A percentile compares a stretch with the other conserved stretches of the same genome.
Evolutionary conservation across 2,113 vertebrate genomes (phyloP).

Genomic region (Microtus montanus): DNA sequence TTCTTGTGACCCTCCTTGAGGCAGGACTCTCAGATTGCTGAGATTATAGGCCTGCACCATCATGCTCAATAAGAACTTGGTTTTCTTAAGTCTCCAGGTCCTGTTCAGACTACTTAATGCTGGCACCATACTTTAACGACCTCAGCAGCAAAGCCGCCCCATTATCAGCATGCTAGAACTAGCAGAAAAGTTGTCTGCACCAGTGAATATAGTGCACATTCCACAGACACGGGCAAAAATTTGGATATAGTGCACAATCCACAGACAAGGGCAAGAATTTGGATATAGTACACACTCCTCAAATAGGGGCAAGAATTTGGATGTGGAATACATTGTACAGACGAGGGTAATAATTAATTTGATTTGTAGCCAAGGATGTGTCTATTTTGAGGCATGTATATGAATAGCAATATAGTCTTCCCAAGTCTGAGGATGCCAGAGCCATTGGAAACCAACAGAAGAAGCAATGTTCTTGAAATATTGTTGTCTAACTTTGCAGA

Average conservation of each 20-base stretch:
- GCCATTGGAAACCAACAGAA: not conserved
- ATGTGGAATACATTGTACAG: not conserved
- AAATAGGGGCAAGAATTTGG: not conserved
- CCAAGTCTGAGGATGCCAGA: not conserved
- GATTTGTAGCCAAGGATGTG: not conserved
- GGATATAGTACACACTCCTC: too few species aligned
- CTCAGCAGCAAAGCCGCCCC: not conserved
- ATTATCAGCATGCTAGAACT: not conserved
- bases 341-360: not conserved
- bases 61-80: not conserved
- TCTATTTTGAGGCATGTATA: not conserved
- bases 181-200: not conserved
- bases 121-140: not conserved
- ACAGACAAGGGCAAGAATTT: too few species aligned
- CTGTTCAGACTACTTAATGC: not conserved
- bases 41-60: not conserved
- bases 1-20: not conserved
- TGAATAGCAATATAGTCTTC: not conserved
- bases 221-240: too few species aligned
- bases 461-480: slow-evolving; percentile 12
- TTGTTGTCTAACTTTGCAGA: not conserved
- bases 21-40: not conserved
- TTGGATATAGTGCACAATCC: too few species aligned
- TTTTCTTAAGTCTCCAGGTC: not conserved
- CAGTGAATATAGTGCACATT: not conserved